Base-by-base conservation (phyloP, 2,113 vertebrate species). In the Haplochromis burtoni region DNA sequence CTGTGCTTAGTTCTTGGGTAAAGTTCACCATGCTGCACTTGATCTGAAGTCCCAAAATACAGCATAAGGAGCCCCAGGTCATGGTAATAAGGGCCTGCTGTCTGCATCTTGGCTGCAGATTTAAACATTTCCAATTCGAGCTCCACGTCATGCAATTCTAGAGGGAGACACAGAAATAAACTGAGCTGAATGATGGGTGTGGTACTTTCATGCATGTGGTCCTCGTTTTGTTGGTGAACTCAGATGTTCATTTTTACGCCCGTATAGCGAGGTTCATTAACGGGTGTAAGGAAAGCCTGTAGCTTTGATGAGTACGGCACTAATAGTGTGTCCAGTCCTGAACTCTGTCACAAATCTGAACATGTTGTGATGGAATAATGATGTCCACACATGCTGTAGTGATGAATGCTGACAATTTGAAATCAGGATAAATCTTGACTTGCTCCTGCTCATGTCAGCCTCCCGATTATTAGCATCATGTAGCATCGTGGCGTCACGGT, bases 331-430 rank as follows among this genome's bases (percentile, higher is more conserved):
- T 82, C 78, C 57, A 59, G 17, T 86, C 81, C 2, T 87, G 47
- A 92, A 91, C 88, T 87, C 57, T 89, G 92, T 92, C 90, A 92
- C 83, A 2, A 84, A 92, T 63, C 80, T 85, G 86, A 89, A 88
- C 81, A 91, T 91, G 89, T 91, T 19, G 82, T 53, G 31, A 59
- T 78, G 71, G 89, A 89, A 94, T 92, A 94, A 93, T 90, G 66
- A 81, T 11, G 89, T 91, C 85, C 85, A 84, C n/a, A 7, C 49
- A 47, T 16, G 86, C 53, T 9, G 31, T 51, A 79, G 26, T 94
- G 92, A 91, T 92, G 91, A 94, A 89, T 80, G 63, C 82, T 94
- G 94, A 80, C 92, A 94, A 86, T 86, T 94, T 92, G 91, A 76
- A 83, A 88, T 61, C 87, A 91, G 83, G 24, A 35, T n/a, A 66